Percentiles rank a stretch among this genome's conserved stretches.
Conservation (phyloP, 2,888 invertebrate genomes). For the Diogma glabrata region DNA sequence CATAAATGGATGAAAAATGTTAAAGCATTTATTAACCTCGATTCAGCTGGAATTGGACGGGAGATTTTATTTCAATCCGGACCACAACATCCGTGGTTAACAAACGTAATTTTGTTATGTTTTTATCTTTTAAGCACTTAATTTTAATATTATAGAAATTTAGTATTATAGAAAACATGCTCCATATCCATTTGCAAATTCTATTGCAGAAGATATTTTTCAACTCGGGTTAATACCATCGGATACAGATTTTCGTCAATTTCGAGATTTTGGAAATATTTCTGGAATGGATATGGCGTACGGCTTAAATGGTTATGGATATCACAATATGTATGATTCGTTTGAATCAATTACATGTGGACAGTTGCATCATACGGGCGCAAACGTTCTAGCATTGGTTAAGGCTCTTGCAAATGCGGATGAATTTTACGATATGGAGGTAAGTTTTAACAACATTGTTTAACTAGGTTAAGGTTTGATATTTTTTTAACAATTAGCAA, state of each 20-base stretch:
- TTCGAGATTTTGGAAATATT: conserved; percentile 50
- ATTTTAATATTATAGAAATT: background rate
- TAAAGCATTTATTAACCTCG: conserved; percentile 75
- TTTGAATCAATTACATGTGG: conserved; percentile 49
- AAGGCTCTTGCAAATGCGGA: conserved; percentile 37
- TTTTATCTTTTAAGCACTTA: background rate
- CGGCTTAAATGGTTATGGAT: conserved; percentile 61
- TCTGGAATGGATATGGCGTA: conserved; percentile 68
- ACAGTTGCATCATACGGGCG: conserved; percentile 62
- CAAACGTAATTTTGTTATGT: conserved; percentile 37
- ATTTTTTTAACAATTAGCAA: no score
- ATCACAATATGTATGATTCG: conserved; percentile 62
- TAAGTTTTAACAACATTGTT: no score
- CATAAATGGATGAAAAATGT: conserved; percentile 73
- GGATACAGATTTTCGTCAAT: conserved; percentile 58
- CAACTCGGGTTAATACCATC: conserved; percentile 52
- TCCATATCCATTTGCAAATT: conserved; percentile 48
- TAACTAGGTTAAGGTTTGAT: no score
- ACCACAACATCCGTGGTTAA: conserved; percentile 56
- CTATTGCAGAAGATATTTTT: conserved; percentile 50
- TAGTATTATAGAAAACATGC: conserved; percentile 39
- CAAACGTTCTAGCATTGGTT: conserved; percentile 51
- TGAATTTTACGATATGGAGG: conserved; percentile 30
- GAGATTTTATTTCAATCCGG: conserved; percentile 84
- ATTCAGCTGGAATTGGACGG: conserved; percentile 86